These are phyloP conservation scores for Idris sp. DNA, from an alignment of 1,140 invertebrate genomes.

Conservation along the genomic window DNA sequence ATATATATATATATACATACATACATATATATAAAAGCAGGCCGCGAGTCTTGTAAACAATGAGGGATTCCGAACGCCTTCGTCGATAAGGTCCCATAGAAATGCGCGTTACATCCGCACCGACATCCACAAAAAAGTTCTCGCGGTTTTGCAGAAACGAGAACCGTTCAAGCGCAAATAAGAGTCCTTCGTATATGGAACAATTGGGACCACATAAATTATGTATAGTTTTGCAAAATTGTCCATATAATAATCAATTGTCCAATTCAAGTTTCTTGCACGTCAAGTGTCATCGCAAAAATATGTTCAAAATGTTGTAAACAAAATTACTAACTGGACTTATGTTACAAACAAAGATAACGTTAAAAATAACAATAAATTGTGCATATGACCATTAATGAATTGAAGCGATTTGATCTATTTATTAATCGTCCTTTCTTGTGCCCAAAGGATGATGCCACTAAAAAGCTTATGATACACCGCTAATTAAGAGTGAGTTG, in stretches of 20 bases:
- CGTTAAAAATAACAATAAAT: too few relatives aligned
- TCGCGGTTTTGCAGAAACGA: constrained; percentile 45
- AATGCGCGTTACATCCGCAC: constrained; percentile 43
- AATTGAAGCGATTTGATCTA: too few relatives aligned
- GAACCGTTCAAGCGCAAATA: constrained; percentile 21
- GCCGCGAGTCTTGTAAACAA: constrained; percentile 45
- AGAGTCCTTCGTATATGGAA: constrained; percentile 43
- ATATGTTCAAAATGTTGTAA: too few relatives aligned
- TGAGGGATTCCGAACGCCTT: constrained; percentile 44
- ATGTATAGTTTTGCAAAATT: constrained; percentile 52
- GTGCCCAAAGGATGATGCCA: constrained; percentile 4
- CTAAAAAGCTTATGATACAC: neutral
- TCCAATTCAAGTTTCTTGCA: constrained; percentile 18
- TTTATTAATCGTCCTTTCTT: neutral
- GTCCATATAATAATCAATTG: constrained; percentile 42
- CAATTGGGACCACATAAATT: constrained; percentile 52
- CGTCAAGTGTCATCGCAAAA: neutral
- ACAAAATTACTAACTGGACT: constrained; percentile 7
- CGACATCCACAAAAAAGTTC: constrained; percentile 33
- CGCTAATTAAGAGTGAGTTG: constrained; percentile 15
- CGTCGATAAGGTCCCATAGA: constrained; percentile 60
- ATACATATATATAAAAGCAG: too few relatives aligned
- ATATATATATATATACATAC: too few relatives aligned
- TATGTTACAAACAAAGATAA: too few relatives aligned
- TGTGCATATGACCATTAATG: too few relatives aligned